These are phyloP conservation scores for Limulus polyphemus DNA, from an alignment of 2,888 invertebrate species.

Conservation along the genomic window DNA sequence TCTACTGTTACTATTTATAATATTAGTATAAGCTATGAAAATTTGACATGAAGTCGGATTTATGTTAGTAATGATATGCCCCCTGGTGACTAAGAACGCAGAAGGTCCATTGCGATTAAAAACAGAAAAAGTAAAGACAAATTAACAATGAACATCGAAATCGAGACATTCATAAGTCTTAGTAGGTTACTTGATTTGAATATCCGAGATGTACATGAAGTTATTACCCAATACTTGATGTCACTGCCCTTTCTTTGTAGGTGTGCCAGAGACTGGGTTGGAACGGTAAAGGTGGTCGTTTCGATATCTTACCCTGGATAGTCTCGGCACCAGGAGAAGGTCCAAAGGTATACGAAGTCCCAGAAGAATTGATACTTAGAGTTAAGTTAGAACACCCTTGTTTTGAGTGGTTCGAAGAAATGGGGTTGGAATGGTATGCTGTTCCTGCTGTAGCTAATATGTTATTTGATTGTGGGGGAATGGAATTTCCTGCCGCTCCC, in stretches of 20 bases:
- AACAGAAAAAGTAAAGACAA: no score
- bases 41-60: no score
- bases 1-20: no score
- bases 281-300: slow-evolving; percentile 64
- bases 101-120: no score
- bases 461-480: slow-evolving; percentile 37
- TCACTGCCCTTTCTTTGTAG: slow-evolving; percentile 22
- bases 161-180: no score
- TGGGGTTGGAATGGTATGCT: slow-evolving; percentile 37
- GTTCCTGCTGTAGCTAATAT: slow-evolving; percentile 37
- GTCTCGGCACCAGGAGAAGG: slow-evolving; percentile 37
- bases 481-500: slow-evolving; percentile 36
- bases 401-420: slow-evolving; percentile 35
- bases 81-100: no score
- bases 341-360: slow-evolving; percentile 36
- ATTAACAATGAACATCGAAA: no score
- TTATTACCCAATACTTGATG: no score
- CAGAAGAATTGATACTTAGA: slow-evolving; percentile 35
- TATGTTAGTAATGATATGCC: no score
- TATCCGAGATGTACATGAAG: no score
- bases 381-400: slow-evolving; percentile 36
- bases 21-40: no score
- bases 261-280: slow-evolving; percentile 69
- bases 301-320: slow-evolving; percentile 42
- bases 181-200: no score